Conservation (phyloP, 2,113 vertebrate species). For the Myanophis thanlyinensis region DNA sequence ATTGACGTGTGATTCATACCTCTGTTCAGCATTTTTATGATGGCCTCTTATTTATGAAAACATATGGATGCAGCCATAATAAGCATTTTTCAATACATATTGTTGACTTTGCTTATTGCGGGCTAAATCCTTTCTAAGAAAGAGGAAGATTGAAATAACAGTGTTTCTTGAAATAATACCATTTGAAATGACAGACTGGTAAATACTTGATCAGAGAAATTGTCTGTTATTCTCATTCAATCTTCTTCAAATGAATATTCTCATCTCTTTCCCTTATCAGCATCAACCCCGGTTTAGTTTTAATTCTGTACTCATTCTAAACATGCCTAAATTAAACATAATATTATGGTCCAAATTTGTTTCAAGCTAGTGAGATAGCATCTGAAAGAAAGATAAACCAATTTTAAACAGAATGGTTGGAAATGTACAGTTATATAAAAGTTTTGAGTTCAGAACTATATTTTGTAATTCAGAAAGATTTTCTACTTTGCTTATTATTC, state of each 20-base stretch:
- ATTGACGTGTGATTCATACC: constrained; percentile 11
- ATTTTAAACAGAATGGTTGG: neutral
- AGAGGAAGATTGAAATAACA: neutral
- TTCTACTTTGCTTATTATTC: neutral
- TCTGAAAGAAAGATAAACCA: neutral
- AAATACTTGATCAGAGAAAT: neutral
- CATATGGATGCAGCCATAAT: neutral
- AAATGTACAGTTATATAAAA: neutral
- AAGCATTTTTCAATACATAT: constrained; percentile 1
- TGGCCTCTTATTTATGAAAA: neutral
- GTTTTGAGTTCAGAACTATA: neutral
- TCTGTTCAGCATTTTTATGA: constrained; percentile 30
- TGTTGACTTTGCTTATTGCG: constrained; percentile 6
- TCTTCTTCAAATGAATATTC: neutral
- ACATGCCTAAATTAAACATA: neutral
- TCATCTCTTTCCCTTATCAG: neutral
- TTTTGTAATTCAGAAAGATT: neutral
- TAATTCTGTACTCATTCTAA: neutral
- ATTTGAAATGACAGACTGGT: neutral
- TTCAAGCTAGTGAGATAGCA: neutral
- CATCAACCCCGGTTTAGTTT: neutral
- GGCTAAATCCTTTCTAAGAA: neutral
- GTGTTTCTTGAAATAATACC: neutral
- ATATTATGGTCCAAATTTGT: neutral
- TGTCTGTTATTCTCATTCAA: neutral